phyloP scores from a whole-genome alignment of 2,797 vertebrate genomes.

The Sebastes minor region DNA sequence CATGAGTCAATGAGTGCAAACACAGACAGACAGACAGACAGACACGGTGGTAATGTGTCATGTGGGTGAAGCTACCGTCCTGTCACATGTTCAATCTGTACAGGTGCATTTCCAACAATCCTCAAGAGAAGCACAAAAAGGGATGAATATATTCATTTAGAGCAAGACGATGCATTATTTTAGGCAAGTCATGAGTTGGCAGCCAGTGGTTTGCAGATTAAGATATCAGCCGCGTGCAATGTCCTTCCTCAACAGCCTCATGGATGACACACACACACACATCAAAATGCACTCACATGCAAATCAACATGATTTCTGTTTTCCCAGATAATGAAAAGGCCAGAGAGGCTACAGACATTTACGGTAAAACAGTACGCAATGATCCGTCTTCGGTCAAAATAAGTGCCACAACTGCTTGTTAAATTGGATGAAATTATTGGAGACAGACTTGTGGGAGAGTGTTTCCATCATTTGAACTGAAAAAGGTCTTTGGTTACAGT shows the following conservation, averaged over 20 bases:
- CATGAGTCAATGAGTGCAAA: conserved; percentile 47
- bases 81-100: neutral
- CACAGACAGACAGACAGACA: neutral
- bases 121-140: neutral
- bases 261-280: neutral
- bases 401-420: neutral
- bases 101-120: neutral
- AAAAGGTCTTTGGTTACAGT: neutral
- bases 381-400: neutral
- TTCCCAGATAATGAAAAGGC: neutral
- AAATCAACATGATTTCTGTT: neutral
- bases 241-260: neutral
- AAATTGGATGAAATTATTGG: neutral
- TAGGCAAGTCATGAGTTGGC: neutral
- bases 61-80: conserved; percentile 1
- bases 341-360: neutral
- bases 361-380: neutral
- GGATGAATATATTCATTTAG: neutral
- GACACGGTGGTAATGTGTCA: conserved; percentile 39
- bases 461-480: neutral
- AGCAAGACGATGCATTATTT: neutral
- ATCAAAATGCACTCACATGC: neutral
- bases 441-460: conserved; percentile 15
- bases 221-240: neutral
- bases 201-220: conserved; percentile 9